Evolutionary conservation across 2,888 invertebrate genomes (phyloP), one percentile per base, ranked within the genome.

Genomic region (Yponomeuta plumbellus): DNA sequence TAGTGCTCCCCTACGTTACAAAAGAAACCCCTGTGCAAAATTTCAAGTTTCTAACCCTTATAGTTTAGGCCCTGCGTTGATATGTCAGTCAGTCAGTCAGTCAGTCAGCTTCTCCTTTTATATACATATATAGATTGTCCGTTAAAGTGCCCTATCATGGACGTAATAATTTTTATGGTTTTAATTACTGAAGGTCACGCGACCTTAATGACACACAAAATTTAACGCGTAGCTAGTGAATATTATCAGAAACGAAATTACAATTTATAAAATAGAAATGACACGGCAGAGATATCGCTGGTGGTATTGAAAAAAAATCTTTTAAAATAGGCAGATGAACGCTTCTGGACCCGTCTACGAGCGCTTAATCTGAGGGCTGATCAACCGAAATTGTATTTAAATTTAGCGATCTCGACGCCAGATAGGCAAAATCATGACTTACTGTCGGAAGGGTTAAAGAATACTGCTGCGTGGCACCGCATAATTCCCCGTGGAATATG

Each of bases 351-450:
- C 66, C 66, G 66, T 17, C 57, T 57, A 57, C 57, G 22, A 66
- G 80, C 76, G 78, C 75, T 77, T 77, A 79, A 76, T 79, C 79
- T 74, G 77, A 77, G 79, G 80, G 81, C 76, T 77, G 79, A 79
- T 78, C 75, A 73, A 76, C 83, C 82, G 80, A 85, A 88, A 85
- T 86, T 85, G 84, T 81, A 88, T 89, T 89, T 86, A 89, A 88
- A 88, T 88, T 87, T 84, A 79, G 74, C 80, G 88, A 88, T 89
- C 78, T 76, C 80, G 76, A 79, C 80, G 79, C 76, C 74, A 85
- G 89, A 90, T 90, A 91, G 88, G 88, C 86, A 83, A 86, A 89
- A 89, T 88, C 89, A 87, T 85, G 88, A 85, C 83, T 84, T 84
- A 84, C 56, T 82, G 81, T 84, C 78, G 83, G 81, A 83, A 84